Base-by-base conservation (phyloP, 2,888 invertebrate species). In the Corythucha ciliata region DNA sequence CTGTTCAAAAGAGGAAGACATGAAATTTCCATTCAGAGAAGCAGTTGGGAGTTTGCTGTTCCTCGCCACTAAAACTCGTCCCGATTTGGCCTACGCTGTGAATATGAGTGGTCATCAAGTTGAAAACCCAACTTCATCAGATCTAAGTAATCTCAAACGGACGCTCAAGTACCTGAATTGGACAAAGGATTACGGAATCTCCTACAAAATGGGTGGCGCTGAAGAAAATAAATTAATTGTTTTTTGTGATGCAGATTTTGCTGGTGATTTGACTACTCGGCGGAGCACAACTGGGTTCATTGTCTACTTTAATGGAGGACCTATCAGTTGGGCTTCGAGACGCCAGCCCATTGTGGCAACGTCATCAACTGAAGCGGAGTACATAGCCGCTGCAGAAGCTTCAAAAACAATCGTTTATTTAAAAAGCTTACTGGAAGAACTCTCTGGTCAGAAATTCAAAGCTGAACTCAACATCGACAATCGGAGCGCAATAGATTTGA, bases 211-310 rank as follows among this genome's bases (percentile, higher is more conserved):
- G 7, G 4, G 16, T 2, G 20, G 18, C 2, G 20, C 14, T 18
- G 12, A 20, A 2, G n/a, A 20, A 4, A n/a, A n/a, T n/a, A 6
- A 44, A 2, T 32, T 50, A n/a, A 42, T 61, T 25, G 55, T 57
- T 39, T 66, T 55, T 50, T 66, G 64, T 24, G 64, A 68, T 60
- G 64, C 66, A 26, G 65, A 68, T 57, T 66, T 63, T 54, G 65
- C 62, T 34, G 63, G 63, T 4, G 63, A 63, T 26, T 26, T 41
- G 24, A 59, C 49, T 26, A 63, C 63, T 18, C 60, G 64, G 7
- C 57, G 65, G n/a, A 64, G 62, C 44, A 64, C 62, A 10, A 58
- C 63, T 27, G 64, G 61, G 12, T 52, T 61, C 1, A 49, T 63
- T 1, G 52, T 59, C 6, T 54, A 44, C 3, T 54, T 16, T 36